Base-by-base conservation (phyloP, 2,888 invertebrate species). In the Ochropleura leucogaster region DNA sequence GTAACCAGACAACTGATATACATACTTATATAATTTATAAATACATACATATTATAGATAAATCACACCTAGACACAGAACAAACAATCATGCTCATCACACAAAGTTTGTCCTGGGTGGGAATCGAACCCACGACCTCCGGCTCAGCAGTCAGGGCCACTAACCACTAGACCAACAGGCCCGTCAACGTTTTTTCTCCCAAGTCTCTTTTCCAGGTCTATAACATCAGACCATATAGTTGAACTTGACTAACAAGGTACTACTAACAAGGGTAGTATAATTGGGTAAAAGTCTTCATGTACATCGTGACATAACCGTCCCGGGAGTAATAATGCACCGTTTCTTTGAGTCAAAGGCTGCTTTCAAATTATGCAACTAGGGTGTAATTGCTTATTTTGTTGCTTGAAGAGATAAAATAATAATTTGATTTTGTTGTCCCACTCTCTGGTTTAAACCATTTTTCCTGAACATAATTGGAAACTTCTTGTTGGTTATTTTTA, bases 321-420 rank as follows among this genome's bases (percentile, higher is more conserved):
- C 68, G 14, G 14, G 64, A 55, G 77, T 68, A 64, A 68, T 68
- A 64, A 68, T 68, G 47, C 53, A 67, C 30, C 42, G 63, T 81
- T 16, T 64, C 82, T 79, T 82, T 79, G 68, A 65, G 59, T 82
- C 79, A 79, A 79, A 79, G 77, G 82, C 53, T 49, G 64, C 7
- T 0, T 60, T 68, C 5, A 42, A 30, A 10, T 74, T 53, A 18
- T 65, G 18, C 16, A 47, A n/a, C 46, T 46, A 59, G 12, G 20
- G 9, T 10, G 40, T 44, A 68, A 59, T 68, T 1, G 40, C 12
- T 40, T 30, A 51, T 65, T 68, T 18, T 42, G 7, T 44, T 62
- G 20, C 8, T 55, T 42, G 51, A 44, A 62, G 60, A 74, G 10
- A 14, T 42, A 4, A 53, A 47, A 60, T 66, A 47, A 9, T 46